These are phyloP conservation scores for Drosophila serrata DNA, from an alignment of 1,140 invertebrate species.

Conservation along the genomic window DNA sequence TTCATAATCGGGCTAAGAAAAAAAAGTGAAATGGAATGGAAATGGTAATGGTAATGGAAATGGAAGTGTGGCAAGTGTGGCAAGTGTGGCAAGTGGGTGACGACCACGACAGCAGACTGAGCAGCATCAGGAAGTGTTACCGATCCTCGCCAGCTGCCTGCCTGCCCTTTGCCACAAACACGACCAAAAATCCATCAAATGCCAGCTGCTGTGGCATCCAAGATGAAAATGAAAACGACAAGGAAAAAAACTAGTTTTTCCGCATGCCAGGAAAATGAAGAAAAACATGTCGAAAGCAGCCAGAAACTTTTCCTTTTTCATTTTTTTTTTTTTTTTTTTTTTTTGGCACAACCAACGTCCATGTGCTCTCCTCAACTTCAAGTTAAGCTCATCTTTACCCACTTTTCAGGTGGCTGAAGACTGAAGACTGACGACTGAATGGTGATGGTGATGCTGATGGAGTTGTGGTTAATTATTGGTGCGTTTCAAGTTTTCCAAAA, in stretches of 20 bases:
- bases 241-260: slow-evolving; percentile 76
- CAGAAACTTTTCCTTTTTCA: slow-evolving; percentile 76
- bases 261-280: slow-evolving; percentile 70
- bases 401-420: slow-evolving; percentile 59
- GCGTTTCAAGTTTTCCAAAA: slow-evolving; percentile 33
- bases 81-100: slow-evolving; percentile 16
- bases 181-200: slow-evolving; percentile 61
- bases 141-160: slow-evolving; percentile 19
- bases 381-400: slow-evolving; percentile 76
- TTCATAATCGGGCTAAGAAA: slow-evolving; percentile 60
- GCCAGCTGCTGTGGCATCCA: slow-evolving; percentile 45
- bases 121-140: slow-evolving; percentile 2
- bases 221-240: slow-evolving; percentile 59
- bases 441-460: not conserved
- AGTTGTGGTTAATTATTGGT: slow-evolving; percentile 57
- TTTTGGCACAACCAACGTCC: slow-evolving; percentile 18
- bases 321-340: no score
- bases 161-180: slow-evolving; percentile 31
- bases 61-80: slow-evolving; percentile 26
- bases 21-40: slow-evolving; percentile 58
- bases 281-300: slow-evolving; percentile 53
- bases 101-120: slow-evolving; percentile 2
- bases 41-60: slow-evolving; percentile 37
- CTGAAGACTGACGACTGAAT: not conserved
- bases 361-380: slow-evolving; percentile 5